Base-by-base conservation (phyloP, 92 coral and sea anemone genomes). In the Actinernus sp. region DNA sequence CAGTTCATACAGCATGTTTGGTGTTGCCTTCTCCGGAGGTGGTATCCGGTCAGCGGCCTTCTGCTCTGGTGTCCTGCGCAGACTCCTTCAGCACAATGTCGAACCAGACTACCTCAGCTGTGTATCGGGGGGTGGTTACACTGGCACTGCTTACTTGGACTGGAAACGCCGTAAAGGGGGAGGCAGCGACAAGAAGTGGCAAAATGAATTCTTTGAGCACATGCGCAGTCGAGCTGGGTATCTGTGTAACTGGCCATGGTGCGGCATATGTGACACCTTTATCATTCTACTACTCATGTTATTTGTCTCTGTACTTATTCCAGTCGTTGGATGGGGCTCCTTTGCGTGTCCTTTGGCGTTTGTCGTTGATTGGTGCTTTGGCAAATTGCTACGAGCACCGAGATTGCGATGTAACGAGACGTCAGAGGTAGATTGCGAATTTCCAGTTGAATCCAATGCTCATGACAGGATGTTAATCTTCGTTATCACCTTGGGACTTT, bases 31-130 rank as follows among this genome's bases (percentile, higher is more conserved):
- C 71, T 88, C 93, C 26, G 93, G 93, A 33, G 93, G 93, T 8
- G 93, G 93, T 3, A 83, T 88, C 44, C 85, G 93, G 16, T 83
- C 90, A 40, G 93, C 93, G 19, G 93, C 93, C 12, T 66, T 88
- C 14, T 68, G 89, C 46, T 88, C 93, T 24, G 93, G 93, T 16
- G 89, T 78, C 54, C 83, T 88, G 47, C 74, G 93, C 57, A 74
- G 93, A 23, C 69, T 88, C 55, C 93, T 88, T 18, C 93, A 83
- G 28, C 78, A 83, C 37, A 63, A 64, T 3, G 88, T 88, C 0
- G 56, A 83, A 18, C 73, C 73, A 18, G 89, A 88, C 46, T 88
- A 77, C 60, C 39, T 88, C 29, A 88, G 93, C 44, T 88, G 93
- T 56, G 88, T 88, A 29, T 88, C 93, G 17, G 93, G 93, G 21